Evolutionary conservation across 1,140 invertebrate genomes (phyloP).

Genomic region (Temnothorax longispinosus): DNA sequence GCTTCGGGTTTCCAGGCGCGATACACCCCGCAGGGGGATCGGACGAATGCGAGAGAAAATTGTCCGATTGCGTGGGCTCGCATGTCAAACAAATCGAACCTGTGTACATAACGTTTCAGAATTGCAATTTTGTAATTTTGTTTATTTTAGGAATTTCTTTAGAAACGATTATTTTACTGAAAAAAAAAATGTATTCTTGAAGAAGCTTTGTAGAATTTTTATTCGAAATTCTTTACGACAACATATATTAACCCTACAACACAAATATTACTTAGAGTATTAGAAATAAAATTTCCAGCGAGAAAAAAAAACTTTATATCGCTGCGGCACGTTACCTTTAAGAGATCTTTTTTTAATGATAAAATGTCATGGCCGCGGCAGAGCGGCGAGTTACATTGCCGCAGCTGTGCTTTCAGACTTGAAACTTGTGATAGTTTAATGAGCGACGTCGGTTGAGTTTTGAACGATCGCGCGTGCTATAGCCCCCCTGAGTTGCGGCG

Average conservation of each 20-base stretch:
- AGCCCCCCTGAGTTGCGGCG: conserved; percentile 13
- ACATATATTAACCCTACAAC: no score
- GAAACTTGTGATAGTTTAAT: conserved; percentile 74
- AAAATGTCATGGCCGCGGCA: conserved; percentile 63
- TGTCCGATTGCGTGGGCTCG: not conserved
- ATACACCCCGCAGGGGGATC: not conserved
- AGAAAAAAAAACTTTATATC: not conserved
- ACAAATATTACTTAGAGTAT: no score
- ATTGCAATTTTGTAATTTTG: not conserved
- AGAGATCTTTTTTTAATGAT: conserved; percentile 49
- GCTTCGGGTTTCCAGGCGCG: not conserved
- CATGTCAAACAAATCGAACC: not conserved
- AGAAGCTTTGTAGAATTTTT: not conserved
- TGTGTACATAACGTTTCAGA: not conserved
- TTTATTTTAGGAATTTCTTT: not conserved
- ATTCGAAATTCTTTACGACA: not conserved
- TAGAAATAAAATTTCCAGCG: not conserved
- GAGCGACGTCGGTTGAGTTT: conserved; percentile 74
- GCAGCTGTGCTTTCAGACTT: conserved; percentile 71
- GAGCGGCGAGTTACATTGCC: conserved; percentile 46
- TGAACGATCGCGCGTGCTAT: conserved; percentile 69
- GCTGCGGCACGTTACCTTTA: conserved; percentile 9
- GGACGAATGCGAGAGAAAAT: conserved; percentile 15
- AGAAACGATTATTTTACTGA: not conserved
- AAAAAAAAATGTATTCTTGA: not conserved